Evolutionary conservation across 2,888 invertebrate species (phyloP).

Genomic region (Heliconius aoede): DNA sequence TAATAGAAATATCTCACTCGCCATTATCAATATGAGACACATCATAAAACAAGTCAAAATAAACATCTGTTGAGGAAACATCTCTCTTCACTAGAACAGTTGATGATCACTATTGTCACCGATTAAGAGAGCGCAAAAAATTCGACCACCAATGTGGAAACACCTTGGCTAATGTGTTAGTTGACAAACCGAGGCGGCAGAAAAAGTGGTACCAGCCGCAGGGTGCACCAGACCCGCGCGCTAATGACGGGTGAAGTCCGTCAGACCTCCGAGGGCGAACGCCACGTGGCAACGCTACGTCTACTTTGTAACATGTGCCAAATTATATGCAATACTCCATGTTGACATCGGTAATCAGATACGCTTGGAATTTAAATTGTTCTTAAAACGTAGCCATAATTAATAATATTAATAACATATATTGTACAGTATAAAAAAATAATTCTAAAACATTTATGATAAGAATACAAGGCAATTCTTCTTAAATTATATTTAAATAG

Average conservation of each 20-base stretch:
- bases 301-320: constrained; percentile 17
- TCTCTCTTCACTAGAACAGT: constrained; percentile 75
- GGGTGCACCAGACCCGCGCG: constrained; percentile 59
- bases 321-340: constrained; percentile 5
- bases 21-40: constrained; percentile 26
- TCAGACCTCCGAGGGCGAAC: constrained; percentile 68
- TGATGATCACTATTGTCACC: constrained; percentile 80
- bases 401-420: neutral
- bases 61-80: constrained; percentile 75
- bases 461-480: constrained; percentile 22
- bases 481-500: constrained; percentile 43
- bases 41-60: constrained; percentile 40
- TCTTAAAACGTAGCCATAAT: neutral
- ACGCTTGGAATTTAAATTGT: neutral
- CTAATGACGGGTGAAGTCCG: constrained; percentile 70
- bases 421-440: neutral
- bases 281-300: constrained; percentile 56
- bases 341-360: neutral
- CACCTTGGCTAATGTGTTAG: constrained; percentile 81
- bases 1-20: constrained; percentile 4
- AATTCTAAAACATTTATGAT: neutral
- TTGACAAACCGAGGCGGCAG: constrained; percentile 71
- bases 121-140: constrained; percentile 77
- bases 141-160: constrained; percentile 74
- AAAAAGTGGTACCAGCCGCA: constrained; percentile 69